A percentile compares a stretch with the other conserved stretches of the same genome.
These are phyloP conservation scores for Lasioglossum figueresi DNA, from an alignment of 2,888 invertebrate species.

Conservation along the genomic window DNA sequence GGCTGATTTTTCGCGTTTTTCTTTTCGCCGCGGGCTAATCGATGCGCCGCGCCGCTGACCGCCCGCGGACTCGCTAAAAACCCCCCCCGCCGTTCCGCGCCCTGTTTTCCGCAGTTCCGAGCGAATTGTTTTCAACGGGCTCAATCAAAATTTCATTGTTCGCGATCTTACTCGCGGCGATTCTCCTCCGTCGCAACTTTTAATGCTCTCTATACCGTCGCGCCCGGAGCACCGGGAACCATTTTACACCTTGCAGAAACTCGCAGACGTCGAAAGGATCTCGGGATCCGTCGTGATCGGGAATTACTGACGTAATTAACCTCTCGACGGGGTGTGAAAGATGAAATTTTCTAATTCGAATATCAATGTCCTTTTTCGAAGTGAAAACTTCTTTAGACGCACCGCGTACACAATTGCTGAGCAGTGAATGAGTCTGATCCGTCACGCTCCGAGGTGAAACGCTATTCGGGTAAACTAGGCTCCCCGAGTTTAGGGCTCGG, in stretches of 20 bases:
- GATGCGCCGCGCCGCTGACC: background rate
- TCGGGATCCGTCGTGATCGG: background rate
- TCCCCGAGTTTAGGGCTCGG: no score
- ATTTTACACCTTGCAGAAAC: background rate
- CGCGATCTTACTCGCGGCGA: background rate
- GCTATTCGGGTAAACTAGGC: no score
- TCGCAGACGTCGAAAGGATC: background rate
- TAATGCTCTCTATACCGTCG: background rate
- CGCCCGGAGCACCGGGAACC: background rate
- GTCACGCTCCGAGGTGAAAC: no score
- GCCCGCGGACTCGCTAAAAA: background rate
- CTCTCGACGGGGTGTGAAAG: no score
- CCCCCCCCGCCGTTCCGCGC: background rate
- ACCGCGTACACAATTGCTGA: no score
- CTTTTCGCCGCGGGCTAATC: conserved; percentile 14
- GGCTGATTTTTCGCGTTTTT: conserved; percentile 24
- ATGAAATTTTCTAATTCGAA: no score
- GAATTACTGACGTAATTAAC: background rate
- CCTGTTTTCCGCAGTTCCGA: background rate
- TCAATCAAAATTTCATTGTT: conserved; percentile 4
- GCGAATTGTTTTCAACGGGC: conserved; percentile 8
- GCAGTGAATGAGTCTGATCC: no score
- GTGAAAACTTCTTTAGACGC: no score
- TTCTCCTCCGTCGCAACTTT: background rate
- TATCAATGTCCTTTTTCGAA: no score